phyloP scores from a whole-genome alignment of 2,888 invertebrate genomes.

The Acrobasis suavella region DNA sequence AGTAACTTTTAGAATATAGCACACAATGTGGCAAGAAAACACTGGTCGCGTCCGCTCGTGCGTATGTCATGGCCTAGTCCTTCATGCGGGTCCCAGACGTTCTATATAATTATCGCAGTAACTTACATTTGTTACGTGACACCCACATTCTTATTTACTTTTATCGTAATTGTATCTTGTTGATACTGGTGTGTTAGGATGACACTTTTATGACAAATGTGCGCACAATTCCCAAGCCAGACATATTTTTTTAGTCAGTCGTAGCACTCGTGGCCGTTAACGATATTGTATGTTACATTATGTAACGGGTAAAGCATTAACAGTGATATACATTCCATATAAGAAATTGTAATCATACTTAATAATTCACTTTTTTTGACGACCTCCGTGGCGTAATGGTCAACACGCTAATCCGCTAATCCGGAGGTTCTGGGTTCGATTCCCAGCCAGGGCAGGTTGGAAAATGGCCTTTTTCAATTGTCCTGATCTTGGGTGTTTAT shows the following conservation, averaged over 20 bases:
- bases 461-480: too few species aligned
- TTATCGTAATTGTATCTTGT: slow-evolving; percentile 18
- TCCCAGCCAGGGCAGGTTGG: too few species aligned
- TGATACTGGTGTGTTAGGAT: slow-evolving; percentile 5
- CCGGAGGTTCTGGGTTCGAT: too few species aligned
- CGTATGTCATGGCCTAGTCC: too few species aligned
- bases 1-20: not conserved
- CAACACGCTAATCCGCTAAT: too few species aligned
- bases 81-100: not conserved
- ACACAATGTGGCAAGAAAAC: too few species aligned
- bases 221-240: not conserved
- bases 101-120: slow-evolving; percentile 20
- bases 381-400: too few species aligned
- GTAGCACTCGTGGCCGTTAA: not conserved
- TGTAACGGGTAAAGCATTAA: not conserved
- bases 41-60: too few species aligned
- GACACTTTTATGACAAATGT: slow-evolving; percentile 19
- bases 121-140: slow-evolving; percentile 8
- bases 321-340: not conserved
- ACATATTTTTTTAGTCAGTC: slow-evolving; percentile 5
- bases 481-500: too few species aligned
- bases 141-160: slow-evolving; percentile 16
- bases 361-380: not conserved
- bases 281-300: not conserved
- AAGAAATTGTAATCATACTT: not conserved